These are phyloP conservation scores for Takifugu rubripes DNA, from an alignment of 2,797 vertebrate species.

Conservation along the genomic window DNA sequence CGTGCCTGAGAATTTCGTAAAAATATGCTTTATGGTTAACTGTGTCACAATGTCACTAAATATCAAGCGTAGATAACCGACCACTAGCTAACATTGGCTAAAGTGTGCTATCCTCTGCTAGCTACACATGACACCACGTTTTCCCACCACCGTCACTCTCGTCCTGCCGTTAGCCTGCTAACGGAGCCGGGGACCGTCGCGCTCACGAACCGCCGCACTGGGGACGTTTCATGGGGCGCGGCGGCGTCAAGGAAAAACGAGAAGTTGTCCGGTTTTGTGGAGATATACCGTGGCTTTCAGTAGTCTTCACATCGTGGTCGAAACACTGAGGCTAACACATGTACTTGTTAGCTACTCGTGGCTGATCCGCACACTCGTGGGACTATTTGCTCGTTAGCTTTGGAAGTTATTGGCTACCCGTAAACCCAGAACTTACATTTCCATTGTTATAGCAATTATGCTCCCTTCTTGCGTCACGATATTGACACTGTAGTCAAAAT, in stretches of 20 bases:
- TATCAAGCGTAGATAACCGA: background rate
- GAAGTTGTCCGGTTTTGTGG: background rate
- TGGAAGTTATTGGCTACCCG: background rate
- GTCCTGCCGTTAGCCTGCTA: slow-evolving; percentile 27
- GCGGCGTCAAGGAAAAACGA: background rate
- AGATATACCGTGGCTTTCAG: background rate
- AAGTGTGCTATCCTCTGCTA: slow-evolving; percentile 22
- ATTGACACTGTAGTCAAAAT: background rate
- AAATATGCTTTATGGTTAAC: no score
- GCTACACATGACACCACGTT: slow-evolving; percentile 44
- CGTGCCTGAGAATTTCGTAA: no score
- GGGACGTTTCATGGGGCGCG: accelerated
- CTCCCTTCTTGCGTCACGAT: slow-evolving; percentile 23
- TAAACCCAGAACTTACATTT: slow-evolving; percentile 61
- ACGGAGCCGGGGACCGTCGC: slow-evolving; percentile 1
- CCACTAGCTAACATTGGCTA: slow-evolving; percentile 4
- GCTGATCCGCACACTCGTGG: slow-evolving; percentile 9
- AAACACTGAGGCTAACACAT: slow-evolving; percentile 50
- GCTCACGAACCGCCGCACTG: background rate
- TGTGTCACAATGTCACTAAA: no score
- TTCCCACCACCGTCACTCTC: background rate
- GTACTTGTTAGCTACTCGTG: slow-evolving; percentile 42
- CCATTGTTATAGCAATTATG: slow-evolving; percentile 25
- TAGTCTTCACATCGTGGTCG: background rate
- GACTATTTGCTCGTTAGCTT: slow-evolving; percentile 6